These are phyloP conservation scores for Lycophotia porphyrea DNA, from an alignment of 2,888 invertebrate species.

Conservation along the genomic window DNA sequence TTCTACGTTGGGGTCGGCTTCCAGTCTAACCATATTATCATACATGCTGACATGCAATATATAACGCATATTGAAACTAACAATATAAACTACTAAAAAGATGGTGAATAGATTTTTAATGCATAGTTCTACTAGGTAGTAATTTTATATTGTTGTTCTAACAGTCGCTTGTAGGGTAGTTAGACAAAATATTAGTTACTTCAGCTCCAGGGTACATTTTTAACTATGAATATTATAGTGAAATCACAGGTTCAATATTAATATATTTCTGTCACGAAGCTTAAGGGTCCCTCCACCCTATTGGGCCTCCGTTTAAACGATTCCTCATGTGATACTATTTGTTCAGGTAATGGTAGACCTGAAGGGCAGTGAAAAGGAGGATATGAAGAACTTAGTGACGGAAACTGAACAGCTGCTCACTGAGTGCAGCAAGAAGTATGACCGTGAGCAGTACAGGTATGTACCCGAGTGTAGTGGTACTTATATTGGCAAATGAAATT, in stretches of 20 bases:
- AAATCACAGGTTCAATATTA: not conserved
- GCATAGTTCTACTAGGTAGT: no score
- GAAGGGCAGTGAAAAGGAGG: slow-evolving; percentile 78
- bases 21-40: no score
- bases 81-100: no score
- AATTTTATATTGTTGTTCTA: no score
- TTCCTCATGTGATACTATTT: not conserved
- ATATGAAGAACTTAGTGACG: slow-evolving; percentile 73
- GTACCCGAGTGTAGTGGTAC: not conserved
- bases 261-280: not conserved
- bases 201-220: no score
- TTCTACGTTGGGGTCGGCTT: no score
- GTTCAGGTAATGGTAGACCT: slow-evolving; percentile 79
- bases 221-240: not conserved
- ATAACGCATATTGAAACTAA: no score
- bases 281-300: not conserved
- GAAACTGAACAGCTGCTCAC: slow-evolving; percentile 78
- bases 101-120: no score
- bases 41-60: no score
- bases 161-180: no score
- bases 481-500: no score
- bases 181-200: no score
- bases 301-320: not conserved
- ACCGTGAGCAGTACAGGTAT: slow-evolving; percentile 80
- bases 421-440: slow-evolving; percentile 76